Conservation (phyloP, 2,113 vertebrate species). For the Nansenia antarctica region DNA sequence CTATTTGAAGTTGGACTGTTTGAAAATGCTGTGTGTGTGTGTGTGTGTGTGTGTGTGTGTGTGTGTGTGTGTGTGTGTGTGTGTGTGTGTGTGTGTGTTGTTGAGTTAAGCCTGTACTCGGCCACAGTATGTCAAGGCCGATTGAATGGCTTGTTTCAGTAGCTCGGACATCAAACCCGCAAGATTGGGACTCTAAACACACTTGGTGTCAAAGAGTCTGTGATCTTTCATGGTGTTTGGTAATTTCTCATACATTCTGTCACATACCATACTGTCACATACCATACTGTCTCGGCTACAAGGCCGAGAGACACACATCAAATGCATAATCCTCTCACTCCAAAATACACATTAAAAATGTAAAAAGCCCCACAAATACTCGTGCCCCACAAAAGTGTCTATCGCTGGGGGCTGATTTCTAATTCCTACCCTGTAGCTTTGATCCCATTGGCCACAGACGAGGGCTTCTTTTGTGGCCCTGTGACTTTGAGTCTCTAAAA, state of each 20-base stretch:
- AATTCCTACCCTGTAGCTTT: slow-evolving; percentile 6
- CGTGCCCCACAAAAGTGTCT: slow-evolving; percentile 5
- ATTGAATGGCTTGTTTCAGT: background rate
- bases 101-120: too few relatives aligned
- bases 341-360: background rate
- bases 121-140: too few relatives aligned
- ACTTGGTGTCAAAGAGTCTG: background rate
- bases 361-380: background rate
- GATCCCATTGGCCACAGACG: slow-evolving; percentile 20
- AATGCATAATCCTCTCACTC: slow-evolving; percentile 9
- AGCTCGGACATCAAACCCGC: background rate
- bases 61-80: background rate
- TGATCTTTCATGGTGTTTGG: background rate
- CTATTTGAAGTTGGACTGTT: too few relatives aligned
- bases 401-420: background rate
- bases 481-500: background rate
- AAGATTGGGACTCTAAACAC: background rate
- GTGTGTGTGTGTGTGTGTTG: background rate
- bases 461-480: slow-evolving; percentile 10
- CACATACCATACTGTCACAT: background rate
- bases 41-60: background rate
- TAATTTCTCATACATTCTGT: too few relatives aligned
- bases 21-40: background rate
- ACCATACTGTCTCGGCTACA: background rate
- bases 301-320: background rate